Evolutionary conservation across 1,140 invertebrate genomes (phyloP).

Genomic region (Gerris buenoi): DNA sequence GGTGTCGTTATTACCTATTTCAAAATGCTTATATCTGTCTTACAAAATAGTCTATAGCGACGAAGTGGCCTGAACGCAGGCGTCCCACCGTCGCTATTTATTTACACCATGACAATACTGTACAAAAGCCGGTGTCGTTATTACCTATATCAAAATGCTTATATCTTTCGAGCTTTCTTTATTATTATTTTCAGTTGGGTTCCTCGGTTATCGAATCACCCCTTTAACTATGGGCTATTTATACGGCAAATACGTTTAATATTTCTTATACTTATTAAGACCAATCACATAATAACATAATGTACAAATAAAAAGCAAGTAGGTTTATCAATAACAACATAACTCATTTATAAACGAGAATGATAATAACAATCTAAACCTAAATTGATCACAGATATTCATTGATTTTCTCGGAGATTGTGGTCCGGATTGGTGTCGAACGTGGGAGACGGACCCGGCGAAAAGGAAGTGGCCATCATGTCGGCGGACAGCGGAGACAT

Average conservation of each 20-base stretch:
- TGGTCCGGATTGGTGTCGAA: constrained; percentile 11
- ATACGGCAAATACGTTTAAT: not conserved
- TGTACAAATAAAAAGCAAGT: not conserved
- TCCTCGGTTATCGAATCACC: not conserved
- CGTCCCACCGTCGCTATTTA: too few species aligned
- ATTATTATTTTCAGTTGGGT: not conserved
- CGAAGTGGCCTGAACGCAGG: too few species aligned
- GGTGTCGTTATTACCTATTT: too few species aligned
- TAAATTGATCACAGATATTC: not conserved
- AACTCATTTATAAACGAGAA: not conserved
- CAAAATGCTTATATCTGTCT: too few species aligned
- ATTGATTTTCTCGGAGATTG: constrained; percentile 1
- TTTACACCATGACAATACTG: too few species aligned
- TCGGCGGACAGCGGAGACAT: constrained; percentile 1
- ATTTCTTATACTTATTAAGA: not conserved
- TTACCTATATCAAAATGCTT: not conserved
- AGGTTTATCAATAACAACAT: not conserved
- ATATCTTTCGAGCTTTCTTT: not conserved
- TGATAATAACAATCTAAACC: not conserved
- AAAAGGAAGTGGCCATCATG: constrained; percentile 12
- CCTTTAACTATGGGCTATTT: not conserved
- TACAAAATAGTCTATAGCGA: not conserved
- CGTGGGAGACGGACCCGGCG: constrained; percentile 20
- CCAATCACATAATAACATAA: not conserved
- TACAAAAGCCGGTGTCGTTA: too few species aligned